Evolutionary conservation across 2,113 vertebrate species (phyloP).

Genomic region (Alethe diademata): DNA sequence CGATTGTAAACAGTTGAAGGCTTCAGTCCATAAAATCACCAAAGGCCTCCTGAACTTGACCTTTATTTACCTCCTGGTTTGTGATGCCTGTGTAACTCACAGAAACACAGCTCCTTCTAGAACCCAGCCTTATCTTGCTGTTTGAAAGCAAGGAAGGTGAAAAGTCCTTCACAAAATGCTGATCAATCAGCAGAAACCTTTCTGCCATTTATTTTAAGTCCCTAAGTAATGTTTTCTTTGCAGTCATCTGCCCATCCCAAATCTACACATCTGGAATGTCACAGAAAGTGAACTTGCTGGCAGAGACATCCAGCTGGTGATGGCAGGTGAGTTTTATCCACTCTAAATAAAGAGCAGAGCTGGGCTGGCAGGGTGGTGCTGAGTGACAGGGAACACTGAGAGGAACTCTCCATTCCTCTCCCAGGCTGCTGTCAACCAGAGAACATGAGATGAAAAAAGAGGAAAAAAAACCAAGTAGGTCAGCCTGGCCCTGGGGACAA

Average conservation of each 20-base stretch:
- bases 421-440: not conserved
- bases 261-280: not conserved
- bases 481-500: not conserved
- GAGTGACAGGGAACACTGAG: not conserved
- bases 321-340: not conserved
- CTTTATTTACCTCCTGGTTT: not conserved
- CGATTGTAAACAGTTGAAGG: not conserved
- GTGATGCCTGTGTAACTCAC: not conserved
- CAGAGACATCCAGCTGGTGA: not conserved
- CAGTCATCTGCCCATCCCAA: not conserved
- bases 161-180: not conserved
- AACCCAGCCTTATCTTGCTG: not conserved
- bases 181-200: not conserved
- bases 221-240: not conserved
- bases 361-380: not conserved
- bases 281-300: not conserved
- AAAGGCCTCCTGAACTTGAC: not conserved
- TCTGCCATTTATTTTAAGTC: not conserved
- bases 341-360: not conserved
- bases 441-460: not conserved
- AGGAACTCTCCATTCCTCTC: not conserved
- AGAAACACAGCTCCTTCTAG: not conserved
- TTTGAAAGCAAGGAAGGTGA: not conserved
- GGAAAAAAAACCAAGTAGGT: not conserved
- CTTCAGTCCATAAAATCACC: not conserved